A percentile compares a stretch with the other conserved stretches of the same genome.
Conservation (phyloP, 1,140 invertebrate genomes). For the Drosophila navojoa region DNA sequence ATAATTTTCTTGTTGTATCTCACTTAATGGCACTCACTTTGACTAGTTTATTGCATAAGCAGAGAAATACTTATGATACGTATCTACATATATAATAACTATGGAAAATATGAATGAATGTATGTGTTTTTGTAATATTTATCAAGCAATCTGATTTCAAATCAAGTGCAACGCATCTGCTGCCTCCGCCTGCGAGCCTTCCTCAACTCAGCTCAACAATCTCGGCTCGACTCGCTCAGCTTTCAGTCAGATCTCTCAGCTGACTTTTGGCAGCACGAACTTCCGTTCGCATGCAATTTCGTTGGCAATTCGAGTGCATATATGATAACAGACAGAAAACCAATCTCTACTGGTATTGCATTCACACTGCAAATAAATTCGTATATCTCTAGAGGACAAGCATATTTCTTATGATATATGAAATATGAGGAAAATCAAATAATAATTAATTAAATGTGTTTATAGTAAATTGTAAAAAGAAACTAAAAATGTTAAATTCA, state of each 20-base stretch:
- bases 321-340: constrained; percentile 17
- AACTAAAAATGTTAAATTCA: no score
- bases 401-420: neutral
- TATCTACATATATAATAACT: neutral
- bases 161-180: constrained; percentile 28
- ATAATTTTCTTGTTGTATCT: neutral
- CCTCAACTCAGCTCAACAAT: neutral
- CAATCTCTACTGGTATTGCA: constrained; percentile 11
- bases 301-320: constrained; percentile 18
- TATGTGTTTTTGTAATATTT: constrained; percentile 18
- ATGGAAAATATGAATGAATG: constrained; percentile 1
- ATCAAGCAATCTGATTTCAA: constrained; percentile 34
- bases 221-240: constrained; percentile 4
- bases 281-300: constrained; percentile 17
- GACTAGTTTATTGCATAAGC: constrained; percentile 9
- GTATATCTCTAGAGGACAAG: neutral
- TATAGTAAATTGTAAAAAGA: no score
- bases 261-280: constrained; percentile 22
- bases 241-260: constrained; percentile 2
- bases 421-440: no score
- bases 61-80: neutral
- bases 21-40: constrained; percentile 18
- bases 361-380: neutral
- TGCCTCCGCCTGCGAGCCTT: neutral
- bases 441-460: no score